A percentile compares a stretch with the other conserved stretches of the same genome.
phyloP scores from a whole-genome alignment of 2,888 invertebrate genomes.

The Hyles lineata region DNA sequence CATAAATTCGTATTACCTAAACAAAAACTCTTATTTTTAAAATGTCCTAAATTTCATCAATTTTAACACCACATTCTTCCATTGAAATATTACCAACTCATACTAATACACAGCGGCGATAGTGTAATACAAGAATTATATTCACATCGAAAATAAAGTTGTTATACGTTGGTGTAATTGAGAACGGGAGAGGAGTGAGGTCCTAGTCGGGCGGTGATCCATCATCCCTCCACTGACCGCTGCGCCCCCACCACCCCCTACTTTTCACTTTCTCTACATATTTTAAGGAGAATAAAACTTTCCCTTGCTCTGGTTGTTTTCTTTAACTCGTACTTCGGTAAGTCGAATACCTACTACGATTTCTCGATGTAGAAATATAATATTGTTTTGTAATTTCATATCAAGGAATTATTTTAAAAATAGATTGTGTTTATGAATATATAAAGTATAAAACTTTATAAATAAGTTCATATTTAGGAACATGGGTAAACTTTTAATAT shows the following conservation, averaged over 20 bases:
- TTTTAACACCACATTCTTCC: no score
- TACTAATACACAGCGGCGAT: neutral
- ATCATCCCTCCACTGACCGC: conserved; percentile 83
- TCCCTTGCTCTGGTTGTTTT: conserved; percentile 61
- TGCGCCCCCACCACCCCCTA: conserved; percentile 72
- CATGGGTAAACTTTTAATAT: no score
- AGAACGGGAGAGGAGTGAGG: conserved; percentile 74
- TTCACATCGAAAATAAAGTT: conserved; percentile 31
- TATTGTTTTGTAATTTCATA: neutral
- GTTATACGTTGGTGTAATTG: conserved; percentile 78
- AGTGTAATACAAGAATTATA: conserved; percentile 16
- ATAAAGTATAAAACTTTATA: neutral
- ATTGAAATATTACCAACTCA: neutral
- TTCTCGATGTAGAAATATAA: conserved; percentile 42
- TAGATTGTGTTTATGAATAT: neutral
- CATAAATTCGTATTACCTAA: no score
- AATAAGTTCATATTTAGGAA: neutral
- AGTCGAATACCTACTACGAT: conserved; percentile 61
- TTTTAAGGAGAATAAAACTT: conserved; percentile 85
- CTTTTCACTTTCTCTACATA: conserved; percentile 86
- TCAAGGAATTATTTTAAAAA: neutral
- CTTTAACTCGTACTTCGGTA: conserved; percentile 29
- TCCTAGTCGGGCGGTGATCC: conserved; percentile 79
- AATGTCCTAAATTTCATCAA: no score
- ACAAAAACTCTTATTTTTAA: no score